Base-by-base conservation (phyloP, 2,888 invertebrate species). In the Perithous albicinctus region DNA sequence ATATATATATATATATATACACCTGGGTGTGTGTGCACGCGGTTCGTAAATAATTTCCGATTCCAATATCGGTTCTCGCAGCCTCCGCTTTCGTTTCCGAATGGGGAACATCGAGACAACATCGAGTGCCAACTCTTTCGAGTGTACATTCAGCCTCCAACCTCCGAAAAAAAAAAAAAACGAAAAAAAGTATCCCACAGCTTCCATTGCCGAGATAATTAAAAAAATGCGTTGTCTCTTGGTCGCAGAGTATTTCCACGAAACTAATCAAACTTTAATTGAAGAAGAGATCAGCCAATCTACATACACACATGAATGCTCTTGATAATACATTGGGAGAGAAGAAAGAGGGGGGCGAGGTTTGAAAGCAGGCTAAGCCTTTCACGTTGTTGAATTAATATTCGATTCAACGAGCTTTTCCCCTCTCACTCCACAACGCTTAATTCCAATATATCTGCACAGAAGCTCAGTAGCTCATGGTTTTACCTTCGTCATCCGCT, bases 41-140 rank as follows among this genome's bases (percentile, higher is more conserved):
- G 75, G 84, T 83, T 84, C 83, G 81, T 85, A 85, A 86, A 88
- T 86, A 80, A 88, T 86, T 85, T 86, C 80, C 77, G 80, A 84
- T 82, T 82, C 82, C 85, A 85, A 84, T 85, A 84, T 84, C 79
- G 78, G 72, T 59, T 61, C 77, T 43, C 80, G 69, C 70, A 56
- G 48, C 59, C 51, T 70, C 63, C 61, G 46, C 66, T 72, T 73
- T 66, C 64, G 29, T 67, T 46, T 23, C 74, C 70, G 43, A 74
- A 63, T 66, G 32, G 73, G 29, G 29, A 56, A 56, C 56, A 56
- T 59, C 59, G 59, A 59, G 59, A 59, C 59, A 32, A 63, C 51
- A 35, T 61, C 38, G 64, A 64, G 61, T 69, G 41, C 32, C 56
- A 29, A 59, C 48, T 72, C 64, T 46, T 59, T 54, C 61, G 43